Conservation (phyloP, 2,888 invertebrate species). For the Perizoma flavofasciatum region DNA sequence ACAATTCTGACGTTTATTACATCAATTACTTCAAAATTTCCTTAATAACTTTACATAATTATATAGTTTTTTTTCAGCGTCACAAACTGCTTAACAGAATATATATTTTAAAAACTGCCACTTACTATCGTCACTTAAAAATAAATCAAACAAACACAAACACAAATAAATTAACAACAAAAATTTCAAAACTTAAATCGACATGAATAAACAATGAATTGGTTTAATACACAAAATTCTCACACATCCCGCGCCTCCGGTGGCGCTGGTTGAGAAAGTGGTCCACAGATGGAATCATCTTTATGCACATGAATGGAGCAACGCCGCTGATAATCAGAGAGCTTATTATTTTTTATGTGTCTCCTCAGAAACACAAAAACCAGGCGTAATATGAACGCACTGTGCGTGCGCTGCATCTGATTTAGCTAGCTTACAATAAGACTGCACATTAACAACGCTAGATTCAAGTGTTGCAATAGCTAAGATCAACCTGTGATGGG, state of each 20-base stretch:
- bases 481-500: conserved; percentile 23
- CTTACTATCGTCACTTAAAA: background rate
- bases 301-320: conserved; percentile 47
- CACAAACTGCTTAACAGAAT: background rate
- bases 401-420: conserved; percentile 33
- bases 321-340: conserved; percentile 60
- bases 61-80: background rate
- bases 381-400: conserved; percentile 36
- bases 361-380: conserved; percentile 47
- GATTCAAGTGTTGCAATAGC: conserved; percentile 19
- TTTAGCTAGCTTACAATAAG: conserved; percentile 28
- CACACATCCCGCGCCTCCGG: conserved; percentile 21
- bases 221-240: conserved; percentile 14
- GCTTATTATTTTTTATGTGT: conserved; percentile 82
- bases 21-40: conserved; percentile 19
- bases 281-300: conserved; percentile 64
- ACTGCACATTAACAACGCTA: conserved; percentile 18
- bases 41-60: background rate
- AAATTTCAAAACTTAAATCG: conserved; percentile 1
- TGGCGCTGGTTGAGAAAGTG: conserved; percentile 60
- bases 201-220: conserved; percentile 12
- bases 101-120: background rate
- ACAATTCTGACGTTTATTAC: conserved; percentile 20
- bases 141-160: background rate
- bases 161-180: background rate